A percentile compares a stretch with the other conserved stretches of the same genome.
Conservation (phyloP, 2,797 vertebrate genomes). For the Arrhamphus sclerolepis region DNA sequence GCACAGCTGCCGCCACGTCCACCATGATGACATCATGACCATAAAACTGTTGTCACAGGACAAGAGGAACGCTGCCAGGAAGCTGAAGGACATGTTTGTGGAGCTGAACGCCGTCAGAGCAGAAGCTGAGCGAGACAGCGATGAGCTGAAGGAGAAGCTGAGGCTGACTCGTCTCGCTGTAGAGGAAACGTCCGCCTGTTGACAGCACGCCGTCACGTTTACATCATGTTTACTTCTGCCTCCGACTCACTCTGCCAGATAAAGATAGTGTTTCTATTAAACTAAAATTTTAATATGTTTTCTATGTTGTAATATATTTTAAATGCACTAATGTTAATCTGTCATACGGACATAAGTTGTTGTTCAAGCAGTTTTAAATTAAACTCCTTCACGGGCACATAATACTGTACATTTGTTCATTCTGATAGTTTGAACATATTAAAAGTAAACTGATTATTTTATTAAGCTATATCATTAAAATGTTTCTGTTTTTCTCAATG, state of each 20-base stretch:
- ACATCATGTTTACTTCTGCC: too few species aligned
- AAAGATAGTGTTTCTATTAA: too few species aligned
- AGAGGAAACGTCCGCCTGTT: conserved; percentile 33
- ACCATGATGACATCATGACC: neutral
- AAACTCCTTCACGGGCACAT: neutral
- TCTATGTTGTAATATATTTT: conserved; percentile 10
- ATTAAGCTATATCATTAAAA: conserved; percentile 20
- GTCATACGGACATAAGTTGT: neutral
- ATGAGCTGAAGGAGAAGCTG: conserved; percentile 75
- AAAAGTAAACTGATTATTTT: conserved; percentile 13
- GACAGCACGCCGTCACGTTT: too few species aligned
- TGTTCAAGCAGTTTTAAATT: conserved; percentile 34
- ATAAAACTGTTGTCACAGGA: conserved; percentile 55
- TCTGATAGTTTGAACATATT: conserved; percentile 23
- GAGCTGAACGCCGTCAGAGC: conserved; percentile 71
- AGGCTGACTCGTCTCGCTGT: conserved; percentile 69
- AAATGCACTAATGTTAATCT: conserved; percentile 16
- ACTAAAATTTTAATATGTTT: too few species aligned
- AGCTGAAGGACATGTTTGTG: conserved; percentile 61
- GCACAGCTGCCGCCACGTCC: neutral
- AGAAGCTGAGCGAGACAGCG: conserved; percentile 57
- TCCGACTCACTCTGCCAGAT: too few species aligned
- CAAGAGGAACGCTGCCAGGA: conserved; percentile 64
- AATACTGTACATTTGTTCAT: conserved; percentile 38
- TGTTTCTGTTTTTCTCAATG: neutral